Percentiles rank a stretch among this genome's conserved stretches.
Evolutionary conservation across 2,113 vertebrate genomes (phyloP).

Genomic region (Oreotrochilus melanogaster): DNA sequence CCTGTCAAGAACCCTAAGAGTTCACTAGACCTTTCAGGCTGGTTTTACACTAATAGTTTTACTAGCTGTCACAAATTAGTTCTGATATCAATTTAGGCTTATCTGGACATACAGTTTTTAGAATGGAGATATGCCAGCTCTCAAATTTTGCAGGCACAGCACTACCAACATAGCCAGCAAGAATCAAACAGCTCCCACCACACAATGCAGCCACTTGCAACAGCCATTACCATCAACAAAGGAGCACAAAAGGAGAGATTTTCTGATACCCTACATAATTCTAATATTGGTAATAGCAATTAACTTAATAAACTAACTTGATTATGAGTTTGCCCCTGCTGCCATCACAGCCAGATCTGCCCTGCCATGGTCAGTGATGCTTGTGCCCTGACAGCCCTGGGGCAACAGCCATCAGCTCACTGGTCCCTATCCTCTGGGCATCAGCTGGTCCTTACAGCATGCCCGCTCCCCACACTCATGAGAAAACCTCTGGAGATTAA

Average conservation of each 20-base stretch:
- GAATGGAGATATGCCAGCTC: neutral
- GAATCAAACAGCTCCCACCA: neutral
- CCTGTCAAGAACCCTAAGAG: neutral
- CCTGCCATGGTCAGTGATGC: no score
- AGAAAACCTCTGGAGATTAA: neutral
- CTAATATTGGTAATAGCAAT: neutral
- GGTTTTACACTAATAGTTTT: neutral
- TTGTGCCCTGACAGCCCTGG: neutral
- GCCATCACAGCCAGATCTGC: neutral
- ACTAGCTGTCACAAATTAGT: neutral
- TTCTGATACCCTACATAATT: neutral
- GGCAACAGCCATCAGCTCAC: rapidly evolving
- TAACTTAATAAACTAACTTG: neutral
- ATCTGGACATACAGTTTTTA: neutral
- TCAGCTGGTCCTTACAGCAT: neutral
- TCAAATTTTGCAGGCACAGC: neutral
- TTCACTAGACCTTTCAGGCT: neutral
- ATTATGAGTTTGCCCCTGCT: neutral
- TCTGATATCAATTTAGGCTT: neutral
- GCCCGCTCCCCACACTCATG: neutral
- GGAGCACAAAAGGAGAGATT: neutral
- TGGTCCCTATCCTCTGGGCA: rapidly evolving
- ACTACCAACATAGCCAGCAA: neutral
- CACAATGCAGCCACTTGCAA: neutral
- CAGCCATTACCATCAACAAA: neutral